Percentiles rank a stretch among this genome's conserved stretches.
Evolutionary conservation across 1,140 invertebrate species (phyloP).

Genomic region (Aradophagus sp.): DNA sequence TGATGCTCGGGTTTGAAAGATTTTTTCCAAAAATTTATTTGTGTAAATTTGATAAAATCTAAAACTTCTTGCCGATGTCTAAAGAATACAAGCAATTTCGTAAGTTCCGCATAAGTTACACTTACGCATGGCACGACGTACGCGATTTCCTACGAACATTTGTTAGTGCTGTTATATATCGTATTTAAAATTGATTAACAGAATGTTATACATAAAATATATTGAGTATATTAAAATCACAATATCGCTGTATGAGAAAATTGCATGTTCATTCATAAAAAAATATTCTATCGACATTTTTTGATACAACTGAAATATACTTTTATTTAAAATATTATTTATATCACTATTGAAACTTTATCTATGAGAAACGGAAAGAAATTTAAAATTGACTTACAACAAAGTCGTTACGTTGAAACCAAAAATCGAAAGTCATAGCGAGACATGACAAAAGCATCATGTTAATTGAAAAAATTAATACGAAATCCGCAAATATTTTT

Average conservation of each 20-base stretch:
- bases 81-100: slow-evolving; percentile 40
- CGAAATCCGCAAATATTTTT: slow-evolving; percentile 41
- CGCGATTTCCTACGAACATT: slow-evolving; percentile 32
- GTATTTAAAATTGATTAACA: too few species aligned
- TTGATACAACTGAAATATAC: too few species aligned
- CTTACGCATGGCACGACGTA: slow-evolving; percentile 44
- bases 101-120: slow-evolving; percentile 32
- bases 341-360: too few species aligned
- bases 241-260: too few species aligned
- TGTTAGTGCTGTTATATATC: too few species aligned
- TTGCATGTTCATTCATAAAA: too few species aligned
- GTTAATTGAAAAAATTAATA: slow-evolving; percentile 26
- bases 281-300: too few species aligned
- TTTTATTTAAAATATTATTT: too few species aligned
- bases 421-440: slow-evolving; percentile 47
- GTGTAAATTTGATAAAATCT: slow-evolving; percentile 51
- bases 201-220: too few species aligned
- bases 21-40: slow-evolving; percentile 51
- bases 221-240: too few species aligned
- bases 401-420: slow-evolving; percentile 44
- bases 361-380: too few species aligned
- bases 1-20: slow-evolving; percentile 32
- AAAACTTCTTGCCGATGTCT: slow-evolving; percentile 42
- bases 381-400: slow-evolving; percentile 44
- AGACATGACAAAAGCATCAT: slow-evolving; percentile 41